phyloP scores from a whole-genome alignment of 2,113 vertebrate genomes.

The Scophthalmus maximus region DNA sequence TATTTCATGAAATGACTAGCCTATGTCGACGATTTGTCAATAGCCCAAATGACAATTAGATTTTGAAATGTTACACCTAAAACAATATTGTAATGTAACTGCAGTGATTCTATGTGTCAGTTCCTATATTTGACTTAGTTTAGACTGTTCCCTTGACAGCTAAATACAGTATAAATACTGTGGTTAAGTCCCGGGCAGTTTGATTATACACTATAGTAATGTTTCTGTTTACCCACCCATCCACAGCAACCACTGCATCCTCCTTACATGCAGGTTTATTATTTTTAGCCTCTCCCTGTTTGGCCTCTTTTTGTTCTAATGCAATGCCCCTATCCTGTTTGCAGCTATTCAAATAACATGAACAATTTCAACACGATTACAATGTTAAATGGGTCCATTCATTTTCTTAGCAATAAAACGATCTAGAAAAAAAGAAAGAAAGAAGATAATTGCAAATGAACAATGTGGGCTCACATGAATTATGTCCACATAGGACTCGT shows the following conservation, averaged over 20 bases:
- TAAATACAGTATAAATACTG: background rate
- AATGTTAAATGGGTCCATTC: background rate
- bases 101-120: background rate
- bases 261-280: constrained; percentile 32
- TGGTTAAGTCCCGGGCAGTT: background rate
- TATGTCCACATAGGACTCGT: background rate
- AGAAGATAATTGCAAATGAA: too few relatives aligned
- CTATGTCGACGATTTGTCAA: too few relatives aligned
- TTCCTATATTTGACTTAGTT: background rate
- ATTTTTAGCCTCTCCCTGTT: background rate
- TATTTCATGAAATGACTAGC: too few relatives aligned
- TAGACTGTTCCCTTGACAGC: background rate
- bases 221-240: background rate
- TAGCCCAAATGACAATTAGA: too few relatives aligned
- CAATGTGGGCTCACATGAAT: background rate
- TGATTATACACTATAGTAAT: background rate
- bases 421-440: background rate
- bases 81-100: background rate
- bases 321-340: constrained; percentile 1
- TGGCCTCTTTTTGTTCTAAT: background rate
- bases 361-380: constrained; percentile 1
- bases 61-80: too few relatives aligned
- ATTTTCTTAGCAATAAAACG: constrained; percentile 3
- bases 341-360: constrained; percentile 7
- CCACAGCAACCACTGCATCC: background rate